These are phyloP conservation scores for Trichogramma evanescens DNA, from an alignment of 2,888 invertebrate genomes.

Conservation along the genomic window DNA sequence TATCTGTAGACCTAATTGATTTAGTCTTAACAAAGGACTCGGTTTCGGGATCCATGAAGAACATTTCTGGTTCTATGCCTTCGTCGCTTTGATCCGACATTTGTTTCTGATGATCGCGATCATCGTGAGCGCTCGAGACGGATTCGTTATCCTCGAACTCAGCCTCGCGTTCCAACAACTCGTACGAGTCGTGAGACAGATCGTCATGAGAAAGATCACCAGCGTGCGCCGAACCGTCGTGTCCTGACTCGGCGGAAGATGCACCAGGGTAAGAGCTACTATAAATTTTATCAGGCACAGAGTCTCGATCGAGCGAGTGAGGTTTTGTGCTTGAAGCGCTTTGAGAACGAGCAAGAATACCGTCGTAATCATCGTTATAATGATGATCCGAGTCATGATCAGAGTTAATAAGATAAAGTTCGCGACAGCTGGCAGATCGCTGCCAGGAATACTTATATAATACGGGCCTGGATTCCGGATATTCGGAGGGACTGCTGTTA, in stretches of 20 bases:
- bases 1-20: conserved; percentile 35
- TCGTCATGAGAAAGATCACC: conserved; percentile 75
- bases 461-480: conserved; percentile 46
- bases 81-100: conserved; percentile 42
- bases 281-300: conserved; percentile 65
- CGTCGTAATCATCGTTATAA: conserved; percentile 51
- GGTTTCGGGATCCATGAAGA: conserved; percentile 58
- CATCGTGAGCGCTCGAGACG: conserved; percentile 41
- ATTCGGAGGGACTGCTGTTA: conserved; percentile 47
- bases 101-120: conserved; percentile 31
- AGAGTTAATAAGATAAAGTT: conserved; percentile 71
- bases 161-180: conserved; percentile 64
- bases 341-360: conserved; percentile 56
- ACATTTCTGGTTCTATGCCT: conserved; percentile 65
- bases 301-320: conserved; percentile 62
- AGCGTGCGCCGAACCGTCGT: conserved; percentile 57
- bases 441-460: conserved; percentile 58
- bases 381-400: conserved; percentile 56
- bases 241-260: conserved; percentile 57
- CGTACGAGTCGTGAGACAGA: conserved; percentile 82
- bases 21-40: conserved; percentile 44
- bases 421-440: conserved; percentile 76
- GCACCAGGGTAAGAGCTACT: conserved; percentile 83
- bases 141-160: conserved; percentile 45
- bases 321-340: conserved; percentile 58